Conservation (phyloP, 2,113 vertebrate species). For the Anseranas semipalmata region DNA sequence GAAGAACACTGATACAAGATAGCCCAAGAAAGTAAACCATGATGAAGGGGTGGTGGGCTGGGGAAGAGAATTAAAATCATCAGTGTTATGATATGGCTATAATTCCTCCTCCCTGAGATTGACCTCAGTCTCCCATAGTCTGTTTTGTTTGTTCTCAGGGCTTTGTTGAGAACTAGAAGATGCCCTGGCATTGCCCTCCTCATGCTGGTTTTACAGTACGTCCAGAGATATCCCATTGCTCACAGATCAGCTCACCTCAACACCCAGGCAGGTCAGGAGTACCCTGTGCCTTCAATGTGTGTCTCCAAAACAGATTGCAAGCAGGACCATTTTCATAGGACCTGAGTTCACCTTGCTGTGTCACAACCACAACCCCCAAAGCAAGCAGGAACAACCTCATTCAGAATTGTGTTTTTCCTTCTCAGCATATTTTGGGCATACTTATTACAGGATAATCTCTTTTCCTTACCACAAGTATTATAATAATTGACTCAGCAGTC, state of each 20-base stretch:
- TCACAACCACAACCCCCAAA: not conserved
- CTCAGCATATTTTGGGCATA: not conserved
- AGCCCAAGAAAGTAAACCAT: not conserved
- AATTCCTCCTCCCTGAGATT: not conserved
- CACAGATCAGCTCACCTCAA: not conserved
- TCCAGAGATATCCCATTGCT: not conserved
- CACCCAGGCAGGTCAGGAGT: not conserved
- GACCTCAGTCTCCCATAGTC: not conserved
- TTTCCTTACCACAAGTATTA: not conserved
- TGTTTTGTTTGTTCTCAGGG: not conserved
- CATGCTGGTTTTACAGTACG: accelerated
- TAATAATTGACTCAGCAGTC: constrained; percentile 6
- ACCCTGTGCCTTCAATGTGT: not conserved
- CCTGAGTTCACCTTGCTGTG: not conserved
- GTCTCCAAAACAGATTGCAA: not conserved
- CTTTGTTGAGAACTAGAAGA: not conserved
- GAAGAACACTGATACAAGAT: not conserved
- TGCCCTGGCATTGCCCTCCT: not conserved
- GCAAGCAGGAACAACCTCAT: not conserved
- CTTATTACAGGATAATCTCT: not conserved
- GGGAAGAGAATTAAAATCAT: not conserved
- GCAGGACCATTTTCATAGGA: not conserved
- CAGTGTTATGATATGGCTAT: not conserved
- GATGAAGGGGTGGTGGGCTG: not conserved
- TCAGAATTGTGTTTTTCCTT: not conserved